Percentiles rank a stretch among this genome's conserved stretches.
These are phyloP conservation scores for Falco peregrinus DNA, from an alignment of 2,797 vertebrate species.

Conservation along the genomic window DNA sequence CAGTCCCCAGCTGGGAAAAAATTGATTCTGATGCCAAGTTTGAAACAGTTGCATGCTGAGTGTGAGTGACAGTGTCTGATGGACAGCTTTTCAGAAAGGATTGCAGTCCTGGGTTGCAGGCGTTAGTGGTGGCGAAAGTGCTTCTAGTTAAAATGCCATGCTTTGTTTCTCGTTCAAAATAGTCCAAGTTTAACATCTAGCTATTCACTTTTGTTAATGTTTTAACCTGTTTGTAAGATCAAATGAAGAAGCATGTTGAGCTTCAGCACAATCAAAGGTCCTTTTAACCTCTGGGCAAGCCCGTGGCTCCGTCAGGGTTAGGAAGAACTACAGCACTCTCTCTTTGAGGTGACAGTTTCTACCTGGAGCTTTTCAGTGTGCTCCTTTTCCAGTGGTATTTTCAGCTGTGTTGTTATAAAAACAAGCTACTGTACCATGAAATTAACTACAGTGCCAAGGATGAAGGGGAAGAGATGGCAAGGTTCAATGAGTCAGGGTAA, in stretches of 20 bases:
- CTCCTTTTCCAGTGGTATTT: not conserved
- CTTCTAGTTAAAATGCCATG: not conserved
- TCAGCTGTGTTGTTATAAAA: conserved; percentile 22
- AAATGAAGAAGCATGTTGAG: not conserved
- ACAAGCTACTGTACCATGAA: not conserved
- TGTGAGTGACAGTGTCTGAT: not conserved
- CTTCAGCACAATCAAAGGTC: not conserved
- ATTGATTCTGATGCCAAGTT: not conserved
- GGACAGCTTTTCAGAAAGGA: not conserved
- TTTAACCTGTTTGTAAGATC: not conserved
- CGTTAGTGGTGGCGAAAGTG: not conserved
- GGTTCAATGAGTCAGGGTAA: not conserved
- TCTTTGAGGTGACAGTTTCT: not conserved
- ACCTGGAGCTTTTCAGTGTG: not conserved
- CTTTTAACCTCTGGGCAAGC: not conserved
- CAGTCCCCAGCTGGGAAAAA: not conserved
- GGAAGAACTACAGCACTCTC: not conserved
- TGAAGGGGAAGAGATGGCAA: not conserved
- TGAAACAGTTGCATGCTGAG: not conserved
- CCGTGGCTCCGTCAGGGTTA: not conserved
- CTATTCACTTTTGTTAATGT: not conserved
- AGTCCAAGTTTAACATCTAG: not conserved
- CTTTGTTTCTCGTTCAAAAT: not conserved
- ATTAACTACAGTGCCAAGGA: not conserved
- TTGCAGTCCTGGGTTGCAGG: not conserved